These are phyloP conservation scores for Subanguina moxae DNA, from an alignment of 1,140 invertebrate species.

Conservation along the genomic window DNA sequence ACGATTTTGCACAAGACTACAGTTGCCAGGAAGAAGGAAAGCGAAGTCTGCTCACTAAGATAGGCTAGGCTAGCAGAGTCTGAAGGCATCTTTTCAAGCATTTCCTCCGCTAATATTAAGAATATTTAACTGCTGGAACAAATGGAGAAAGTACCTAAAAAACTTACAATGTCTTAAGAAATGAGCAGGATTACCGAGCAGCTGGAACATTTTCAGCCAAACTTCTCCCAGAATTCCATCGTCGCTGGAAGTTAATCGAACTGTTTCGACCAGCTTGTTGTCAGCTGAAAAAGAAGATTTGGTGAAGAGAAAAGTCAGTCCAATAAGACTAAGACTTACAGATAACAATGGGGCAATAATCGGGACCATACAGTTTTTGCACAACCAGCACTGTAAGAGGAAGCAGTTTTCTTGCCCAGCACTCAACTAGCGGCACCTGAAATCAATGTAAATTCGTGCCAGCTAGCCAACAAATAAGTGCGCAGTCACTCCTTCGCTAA, in stretches of 20 bases:
- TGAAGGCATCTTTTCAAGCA: neutral
- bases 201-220: constrained; percentile 38
- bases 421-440: constrained; percentile 54
- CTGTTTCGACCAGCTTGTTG: neutral
- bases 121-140: neutral
- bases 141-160: neutral
- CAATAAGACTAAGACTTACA: constrained; percentile 26
- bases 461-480: too few species aligned
- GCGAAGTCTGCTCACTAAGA: constrained; percentile 29
- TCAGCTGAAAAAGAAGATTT: neutral
- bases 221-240: constrained; percentile 23
- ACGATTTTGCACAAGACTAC: constrained; percentile 45
- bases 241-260: constrained; percentile 3
- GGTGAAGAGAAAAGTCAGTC: too few species aligned
- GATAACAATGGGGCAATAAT: constrained; percentile 38
- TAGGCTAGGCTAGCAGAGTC: constrained; percentile 16
- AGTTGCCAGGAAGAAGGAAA: constrained; percentile 53
- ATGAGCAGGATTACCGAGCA: constrained; percentile 45
- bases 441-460: too few species aligned
- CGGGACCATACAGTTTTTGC: constrained; percentile 44
- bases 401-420: constrained; percentile 51
- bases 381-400: constrained; percentile 46
- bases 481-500: too few species aligned
- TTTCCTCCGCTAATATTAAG: constrained; percentile 25
- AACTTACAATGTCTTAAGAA: constrained; percentile 36